These are phyloP conservation scores for Centruroides vittatus DNA, from an alignment of 1,140 invertebrate genomes.

Conservation along the genomic window DNA sequence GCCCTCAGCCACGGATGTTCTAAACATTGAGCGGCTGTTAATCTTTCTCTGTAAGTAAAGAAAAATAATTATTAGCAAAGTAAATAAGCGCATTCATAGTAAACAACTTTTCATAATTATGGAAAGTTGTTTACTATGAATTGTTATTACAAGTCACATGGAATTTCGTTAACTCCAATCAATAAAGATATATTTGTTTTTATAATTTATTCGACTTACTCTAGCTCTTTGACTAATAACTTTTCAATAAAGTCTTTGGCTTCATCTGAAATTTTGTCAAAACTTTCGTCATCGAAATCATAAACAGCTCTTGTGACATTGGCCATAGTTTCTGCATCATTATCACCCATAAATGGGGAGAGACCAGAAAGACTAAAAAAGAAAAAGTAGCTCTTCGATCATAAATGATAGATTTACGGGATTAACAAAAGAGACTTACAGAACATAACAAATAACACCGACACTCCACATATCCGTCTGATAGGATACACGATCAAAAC, in stretches of 20 bases:
- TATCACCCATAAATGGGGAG: constrained; percentile 95
- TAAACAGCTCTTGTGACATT: constrained; percentile 91
- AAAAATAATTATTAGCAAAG: no score
- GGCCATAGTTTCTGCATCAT: constrained; percentile 88
- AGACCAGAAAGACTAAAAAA: constrained; percentile 72
- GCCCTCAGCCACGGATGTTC: constrained; percentile 54
- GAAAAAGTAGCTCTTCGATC: neutral
- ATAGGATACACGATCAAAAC: constrained; percentile 86
- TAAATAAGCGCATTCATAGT: no score
- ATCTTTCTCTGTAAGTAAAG: constrained; percentile 39
- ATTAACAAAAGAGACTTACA: constrained; percentile 54
- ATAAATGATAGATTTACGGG: no score
- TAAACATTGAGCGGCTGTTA: constrained; percentile 46
- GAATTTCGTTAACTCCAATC: no score
- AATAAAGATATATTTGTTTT: no score
- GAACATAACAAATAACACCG: constrained; percentile 91
- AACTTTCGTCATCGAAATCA: constrained; percentile 86
- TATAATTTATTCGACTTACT: constrained; percentile 42
- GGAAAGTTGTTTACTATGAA: no score
- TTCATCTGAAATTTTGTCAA: constrained; percentile 73
- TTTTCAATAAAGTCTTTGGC: constrained; percentile 82
- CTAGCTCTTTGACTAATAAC: constrained; percentile 72
- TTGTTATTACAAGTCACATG: no score
- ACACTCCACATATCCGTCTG: constrained; percentile 58
- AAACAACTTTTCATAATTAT: no score